Evolutionary conservation across 2,888 invertebrate species (phyloP).

Genomic region (Acronicta alni): DNA sequence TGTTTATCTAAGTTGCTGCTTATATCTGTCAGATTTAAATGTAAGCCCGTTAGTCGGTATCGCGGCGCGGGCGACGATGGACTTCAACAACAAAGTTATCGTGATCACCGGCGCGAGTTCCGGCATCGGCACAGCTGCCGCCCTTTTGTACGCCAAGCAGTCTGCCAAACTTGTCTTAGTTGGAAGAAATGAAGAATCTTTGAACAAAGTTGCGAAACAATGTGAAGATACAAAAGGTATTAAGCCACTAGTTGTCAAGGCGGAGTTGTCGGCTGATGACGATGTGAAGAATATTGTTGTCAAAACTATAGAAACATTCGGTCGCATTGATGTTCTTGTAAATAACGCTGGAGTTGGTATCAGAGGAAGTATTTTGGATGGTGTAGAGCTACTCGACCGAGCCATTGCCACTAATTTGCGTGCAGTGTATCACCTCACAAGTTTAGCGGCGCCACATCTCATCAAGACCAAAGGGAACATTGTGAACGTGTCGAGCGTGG

Average conservation of each 20-base stretch:
- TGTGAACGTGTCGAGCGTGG: slow-evolving; percentile 98
- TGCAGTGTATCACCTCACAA: slow-evolving; percentile 93
- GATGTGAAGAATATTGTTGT: slow-evolving; percentile 91
- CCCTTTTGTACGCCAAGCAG: slow-evolving; percentile 90
- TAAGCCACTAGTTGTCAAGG: slow-evolving; percentile 89
- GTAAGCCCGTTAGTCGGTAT: slow-evolving; percentile 52
- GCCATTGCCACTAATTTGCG: slow-evolving; percentile 96
- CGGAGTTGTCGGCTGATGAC: slow-evolving; percentile 91
- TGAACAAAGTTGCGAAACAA: slow-evolving; percentile 90
- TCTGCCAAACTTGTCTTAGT: slow-evolving; percentile 91
- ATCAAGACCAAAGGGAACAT: slow-evolving; percentile 94
- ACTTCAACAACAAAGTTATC: slow-evolving; percentile 90
- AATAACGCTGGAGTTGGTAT: slow-evolving; percentile 96
- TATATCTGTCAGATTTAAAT: slow-evolving; percentile 39
- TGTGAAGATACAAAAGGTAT: slow-evolving; percentile 82
- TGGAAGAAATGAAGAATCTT: slow-evolving; percentile 92
- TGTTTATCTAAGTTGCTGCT: slow-evolving; percentile 29
- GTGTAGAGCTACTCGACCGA: slow-evolving; percentile 94
- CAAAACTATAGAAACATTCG: slow-evolving; percentile 91
- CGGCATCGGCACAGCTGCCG: slow-evolving; percentile 92
- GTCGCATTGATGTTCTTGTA: slow-evolving; percentile 93
- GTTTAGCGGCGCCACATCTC: slow-evolving; percentile 94
- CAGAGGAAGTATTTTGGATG: slow-evolving; percentile 93
- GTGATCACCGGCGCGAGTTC: slow-evolving; percentile 92
- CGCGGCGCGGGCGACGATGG: slow-evolving; percentile 75